These are phyloP conservation scores for Andricus grossulariae DNA, from an alignment of 1,140 invertebrate genomes.

Conservation along the genomic window DNA sequence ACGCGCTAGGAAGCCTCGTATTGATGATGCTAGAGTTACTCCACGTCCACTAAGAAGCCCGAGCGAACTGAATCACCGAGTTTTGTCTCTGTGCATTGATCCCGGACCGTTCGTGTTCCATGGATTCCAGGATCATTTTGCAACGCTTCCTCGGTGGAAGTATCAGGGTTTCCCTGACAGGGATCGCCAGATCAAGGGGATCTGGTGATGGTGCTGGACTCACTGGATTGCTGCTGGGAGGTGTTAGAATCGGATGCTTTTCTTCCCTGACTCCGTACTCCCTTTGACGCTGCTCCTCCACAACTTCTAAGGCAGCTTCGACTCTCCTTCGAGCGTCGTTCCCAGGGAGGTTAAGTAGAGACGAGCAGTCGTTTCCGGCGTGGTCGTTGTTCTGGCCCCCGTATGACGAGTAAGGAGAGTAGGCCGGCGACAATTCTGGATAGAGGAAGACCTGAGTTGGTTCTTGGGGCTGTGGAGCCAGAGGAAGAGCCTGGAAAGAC, in stretches of 20 bases:
- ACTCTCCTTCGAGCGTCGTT: constrained; percentile 83
- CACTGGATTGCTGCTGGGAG: constrained; percentile 80
- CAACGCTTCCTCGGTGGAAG: constrained; percentile 85
- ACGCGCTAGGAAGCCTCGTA: constrained; percentile 30
- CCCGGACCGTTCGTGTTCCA: constrained; percentile 75
- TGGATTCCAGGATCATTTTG: constrained; percentile 85
- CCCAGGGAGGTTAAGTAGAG: constrained; percentile 71
- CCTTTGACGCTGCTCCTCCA: constrained; percentile 70
- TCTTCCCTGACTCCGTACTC: constrained; percentile 52
- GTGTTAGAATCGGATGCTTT: constrained; percentile 77
- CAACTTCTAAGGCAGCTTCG: constrained; percentile 81
- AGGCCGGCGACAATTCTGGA: constrained; percentile 57
- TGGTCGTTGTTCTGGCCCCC: constrained; percentile 56
- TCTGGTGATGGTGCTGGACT: constrained; percentile 79
- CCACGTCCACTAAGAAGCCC: constrained; percentile 70
- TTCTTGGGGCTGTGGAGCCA: constrained; percentile 36
- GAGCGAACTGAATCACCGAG: constrained; percentile 89
- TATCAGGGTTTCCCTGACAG: constrained; percentile 80
- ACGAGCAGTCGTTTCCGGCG: constrained; percentile 58
- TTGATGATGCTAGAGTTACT: not conserved
- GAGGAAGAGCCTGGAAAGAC: constrained; percentile 45
- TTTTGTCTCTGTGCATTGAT: constrained; percentile 79
- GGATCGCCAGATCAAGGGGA: constrained; percentile 76
- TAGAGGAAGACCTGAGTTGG: constrained; percentile 59
- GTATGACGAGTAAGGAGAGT: constrained; percentile 53